Base-by-base conservation (phyloP, 2,888 invertebrate species). In the Tholera decimalis region DNA sequence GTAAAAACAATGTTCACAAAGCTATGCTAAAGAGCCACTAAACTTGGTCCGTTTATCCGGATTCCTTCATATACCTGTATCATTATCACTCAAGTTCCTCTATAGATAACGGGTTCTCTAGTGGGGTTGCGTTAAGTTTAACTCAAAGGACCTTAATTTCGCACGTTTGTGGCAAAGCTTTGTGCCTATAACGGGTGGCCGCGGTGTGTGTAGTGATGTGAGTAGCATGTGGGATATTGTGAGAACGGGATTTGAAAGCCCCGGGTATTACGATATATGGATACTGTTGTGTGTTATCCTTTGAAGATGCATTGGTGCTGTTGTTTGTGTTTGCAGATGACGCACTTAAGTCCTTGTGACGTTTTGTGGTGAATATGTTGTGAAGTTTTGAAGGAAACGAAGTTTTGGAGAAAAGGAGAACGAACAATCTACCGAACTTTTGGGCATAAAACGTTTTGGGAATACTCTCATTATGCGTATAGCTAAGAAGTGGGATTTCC, bases 61-160 rank as follows among this genome's bases (percentile, higher is more conserved):
- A 70, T 74, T 74, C 60, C 65, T 33, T 39, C 24, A 69, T 49
- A 57, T 37, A 58, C 56, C 46, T 49, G 49, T 64, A 61, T 55
- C 53, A 53, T 77, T 77, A 68, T 57, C 75, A 75, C 61, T 59
- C 39, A 72, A 77, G 65, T 74, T 73, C 35, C 59, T 50, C 57
- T 47, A 46, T 58, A 37, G 53, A 64, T 58, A 74, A 59, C 71
- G 59, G 39, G 56, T 57, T 43, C 57, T 75, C 61, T 41, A 54
- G 55, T 63, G 44, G 75, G 70, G 79, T 75, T 70, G 60, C 62
- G 50, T 77, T 63, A 79, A 77, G 72, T 79, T 79, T 77, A 75
- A 72, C 75, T 79, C 79, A 79, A 79, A 79, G 79, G 79, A 60
- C 41, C 47, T 72, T 67, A 69, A 77, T 79, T 79, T 77, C 64